Conservation (phyloP, 2,797 vertebrate genomes). For the Cossypha dichroa region DNA sequence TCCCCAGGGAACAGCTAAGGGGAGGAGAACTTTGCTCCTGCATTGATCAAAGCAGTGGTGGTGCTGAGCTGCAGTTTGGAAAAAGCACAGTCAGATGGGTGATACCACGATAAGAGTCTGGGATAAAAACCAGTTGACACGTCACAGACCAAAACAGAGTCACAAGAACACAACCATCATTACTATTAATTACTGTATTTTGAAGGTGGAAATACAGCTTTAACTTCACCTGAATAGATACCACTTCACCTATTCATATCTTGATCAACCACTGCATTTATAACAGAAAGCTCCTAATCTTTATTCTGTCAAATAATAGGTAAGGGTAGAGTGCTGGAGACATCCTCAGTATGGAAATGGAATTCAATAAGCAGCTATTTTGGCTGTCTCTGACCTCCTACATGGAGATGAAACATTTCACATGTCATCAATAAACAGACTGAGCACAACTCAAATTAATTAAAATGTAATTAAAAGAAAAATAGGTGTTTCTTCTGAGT, state of each 20-base stretch:
- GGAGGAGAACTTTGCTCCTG: neutral
- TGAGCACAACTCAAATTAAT: neutral
- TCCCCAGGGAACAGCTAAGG: neutral
- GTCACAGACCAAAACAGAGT: neutral
- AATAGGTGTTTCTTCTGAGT: neutral
- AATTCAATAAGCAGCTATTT: neutral
- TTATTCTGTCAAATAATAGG: neutral
- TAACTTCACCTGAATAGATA: neutral
- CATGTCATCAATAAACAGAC: neutral
- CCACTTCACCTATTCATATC: neutral
- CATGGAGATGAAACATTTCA: neutral
- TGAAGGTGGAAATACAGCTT: neutral
- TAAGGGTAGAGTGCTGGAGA: neutral
- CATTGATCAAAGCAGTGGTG: neutral
- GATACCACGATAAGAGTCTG: neutral
- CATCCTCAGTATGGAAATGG: neutral
- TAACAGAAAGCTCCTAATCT: neutral
- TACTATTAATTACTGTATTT: neutral
- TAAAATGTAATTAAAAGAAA: neutral
- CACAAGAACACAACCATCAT: neutral
- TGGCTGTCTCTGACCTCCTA: neutral
- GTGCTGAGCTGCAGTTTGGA: neutral
- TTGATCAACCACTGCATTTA: neutral
- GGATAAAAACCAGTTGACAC: fast-evolving
- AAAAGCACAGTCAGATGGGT: neutral